Evolutionary conservation across 2,888 invertebrate genomes (phyloP).

Genomic region (Strigamia maritima): DNA sequence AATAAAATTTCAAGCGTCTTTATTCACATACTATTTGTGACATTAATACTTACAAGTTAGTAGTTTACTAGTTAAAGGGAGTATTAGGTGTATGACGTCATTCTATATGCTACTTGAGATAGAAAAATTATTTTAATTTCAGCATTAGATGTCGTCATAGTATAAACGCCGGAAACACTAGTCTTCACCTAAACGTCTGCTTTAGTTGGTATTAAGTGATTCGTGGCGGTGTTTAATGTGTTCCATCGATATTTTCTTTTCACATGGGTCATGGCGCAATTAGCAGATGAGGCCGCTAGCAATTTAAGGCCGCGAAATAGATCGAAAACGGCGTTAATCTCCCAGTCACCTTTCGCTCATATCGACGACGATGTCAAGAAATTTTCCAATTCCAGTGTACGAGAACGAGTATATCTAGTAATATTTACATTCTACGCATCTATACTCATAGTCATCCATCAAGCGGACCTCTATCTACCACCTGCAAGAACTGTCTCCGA

Average conservation of each 20-base stretch:
- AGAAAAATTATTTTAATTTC: background rate
- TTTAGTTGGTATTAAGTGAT: background rate
- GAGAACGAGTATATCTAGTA: background rate
- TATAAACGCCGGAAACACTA: background rate
- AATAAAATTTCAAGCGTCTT: no score
- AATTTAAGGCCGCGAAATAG: conserved; percentile 4
- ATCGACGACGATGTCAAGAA: background rate
- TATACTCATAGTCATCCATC: background rate
- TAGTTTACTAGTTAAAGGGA: no score
- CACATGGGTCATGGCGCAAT: conserved; percentile 18
- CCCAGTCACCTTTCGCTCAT: background rate
- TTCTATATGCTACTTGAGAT: background rate
- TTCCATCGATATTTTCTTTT: conserved; percentile 1
- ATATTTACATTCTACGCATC: background rate
- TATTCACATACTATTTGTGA: no score
- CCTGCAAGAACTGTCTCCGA: background rate
- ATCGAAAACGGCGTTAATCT: background rate
- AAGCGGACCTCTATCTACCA: background rate
- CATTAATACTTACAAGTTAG: no score
- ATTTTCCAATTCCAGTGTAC: background rate
- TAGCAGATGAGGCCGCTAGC: background rate
- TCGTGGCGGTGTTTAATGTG: background rate
- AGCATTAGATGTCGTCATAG: background rate
- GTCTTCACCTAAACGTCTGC: background rate
- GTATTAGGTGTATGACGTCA: no score